phyloP scores from a whole-genome alignment of 2,113 vertebrate genomes.

The Anarhynchus alexandrinus region DNA sequence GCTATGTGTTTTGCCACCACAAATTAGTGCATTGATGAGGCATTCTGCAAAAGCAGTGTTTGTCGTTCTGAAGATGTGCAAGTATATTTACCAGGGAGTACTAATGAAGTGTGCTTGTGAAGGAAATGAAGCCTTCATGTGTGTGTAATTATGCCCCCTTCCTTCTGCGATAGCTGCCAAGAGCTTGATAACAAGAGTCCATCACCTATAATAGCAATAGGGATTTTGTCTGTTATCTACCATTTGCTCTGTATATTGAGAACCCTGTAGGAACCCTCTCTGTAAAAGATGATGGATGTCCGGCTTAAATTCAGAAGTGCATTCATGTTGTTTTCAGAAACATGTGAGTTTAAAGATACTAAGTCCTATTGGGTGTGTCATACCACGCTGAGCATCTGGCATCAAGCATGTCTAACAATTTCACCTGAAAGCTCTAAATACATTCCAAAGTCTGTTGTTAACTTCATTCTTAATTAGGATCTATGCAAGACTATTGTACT shows the following conservation, averaged over 20 bases:
- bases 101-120: slow-evolving; percentile 44
- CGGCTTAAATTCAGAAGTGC: neutral
- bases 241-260: neutral
- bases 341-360: neutral
- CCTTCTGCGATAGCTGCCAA: slow-evolving; percentile 16
- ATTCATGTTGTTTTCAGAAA: neutral
- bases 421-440: neutral
- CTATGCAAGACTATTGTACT: neutral
- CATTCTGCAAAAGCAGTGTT: slow-evolving; percentile 29
- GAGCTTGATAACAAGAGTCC: neutral
- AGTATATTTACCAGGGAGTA: slow-evolving; percentile 29
- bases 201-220: neutral
- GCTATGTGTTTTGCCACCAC: neutral
- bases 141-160: slow-evolving; percentile 33
- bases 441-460: neutral
- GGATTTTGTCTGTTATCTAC: neutral
- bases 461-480: neutral
- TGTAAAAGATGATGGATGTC: neutral
- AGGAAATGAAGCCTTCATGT: slow-evolving; percentile 48
- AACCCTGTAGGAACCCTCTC: neutral
- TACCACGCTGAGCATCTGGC: neutral
- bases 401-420: neutral
- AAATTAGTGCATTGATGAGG: slow-evolving; percentile 2
- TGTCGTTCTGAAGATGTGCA: slow-evolving; percentile 36
- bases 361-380: neutral